These are phyloP conservation scores for Aphis gossypii DNA, from an alignment of 1,140 invertebrate genomes.

Conservation along the genomic window DNA sequence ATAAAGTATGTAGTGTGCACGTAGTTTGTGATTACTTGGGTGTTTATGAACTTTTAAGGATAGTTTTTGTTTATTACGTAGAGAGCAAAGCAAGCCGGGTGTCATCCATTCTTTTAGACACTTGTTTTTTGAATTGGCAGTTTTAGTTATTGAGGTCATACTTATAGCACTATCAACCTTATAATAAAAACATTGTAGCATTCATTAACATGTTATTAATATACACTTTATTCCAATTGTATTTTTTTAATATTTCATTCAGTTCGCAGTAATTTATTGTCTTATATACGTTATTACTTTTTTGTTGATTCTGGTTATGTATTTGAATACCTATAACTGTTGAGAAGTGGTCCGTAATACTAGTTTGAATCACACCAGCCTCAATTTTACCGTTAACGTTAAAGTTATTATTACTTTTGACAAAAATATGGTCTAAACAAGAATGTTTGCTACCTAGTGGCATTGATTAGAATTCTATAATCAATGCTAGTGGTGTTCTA, in stretches of 20 bases:
- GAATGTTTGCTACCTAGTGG: neutral
- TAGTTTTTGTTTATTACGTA: neutral
- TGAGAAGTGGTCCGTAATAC: no score
- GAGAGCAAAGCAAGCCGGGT: neutral
- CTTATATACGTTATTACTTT: no score
- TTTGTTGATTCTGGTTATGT: no score
- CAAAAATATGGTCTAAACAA: conserved; percentile 6
- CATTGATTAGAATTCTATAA: no score
- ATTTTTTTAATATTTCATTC: neutral
- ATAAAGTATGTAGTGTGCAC: no score
- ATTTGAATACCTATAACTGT: no score
- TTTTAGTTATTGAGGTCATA: neutral
- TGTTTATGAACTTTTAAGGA: neutral
- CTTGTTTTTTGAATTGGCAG: neutral
- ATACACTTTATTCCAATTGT: neutral
- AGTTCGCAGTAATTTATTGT: no score
- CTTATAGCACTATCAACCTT: neutral
- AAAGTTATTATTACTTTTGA: no score
- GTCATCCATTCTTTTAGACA: neutral
- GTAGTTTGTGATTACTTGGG: neutral
- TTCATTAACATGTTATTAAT: neutral
- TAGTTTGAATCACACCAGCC: neutral
- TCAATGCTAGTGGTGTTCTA: neutral
- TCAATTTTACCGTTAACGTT: neutral
- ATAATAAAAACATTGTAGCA: neutral